phyloP scores from a whole-genome alignment of 2,888 invertebrate genomes.

The Nomada lathburiana region DNA sequence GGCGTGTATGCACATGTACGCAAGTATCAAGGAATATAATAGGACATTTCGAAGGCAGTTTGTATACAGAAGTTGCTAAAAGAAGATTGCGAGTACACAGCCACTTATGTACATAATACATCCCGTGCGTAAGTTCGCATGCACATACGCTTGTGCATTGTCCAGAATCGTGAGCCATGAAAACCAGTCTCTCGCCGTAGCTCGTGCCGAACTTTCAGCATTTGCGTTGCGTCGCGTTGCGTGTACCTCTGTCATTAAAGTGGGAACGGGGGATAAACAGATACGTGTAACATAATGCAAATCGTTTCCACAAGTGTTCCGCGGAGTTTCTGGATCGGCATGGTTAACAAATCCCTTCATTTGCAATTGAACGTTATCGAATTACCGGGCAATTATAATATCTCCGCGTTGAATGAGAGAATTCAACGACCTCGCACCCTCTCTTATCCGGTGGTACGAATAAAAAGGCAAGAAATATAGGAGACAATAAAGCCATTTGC shows the following conservation, averaged over 20 bases:
- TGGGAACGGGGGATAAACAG: slow-evolving; percentile 10
- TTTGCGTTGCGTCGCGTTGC: slow-evolving; percentile 31
- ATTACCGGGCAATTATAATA: too few species aligned
- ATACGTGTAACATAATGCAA: neutral
- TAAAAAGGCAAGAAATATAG: too few species aligned
- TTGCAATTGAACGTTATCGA: neutral
- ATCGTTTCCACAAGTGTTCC: neutral
- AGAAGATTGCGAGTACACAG: slow-evolving; percentile 47
- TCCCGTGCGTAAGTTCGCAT: slow-evolving; percentile 65
- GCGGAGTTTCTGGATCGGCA: neutral
- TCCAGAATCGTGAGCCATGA: slow-evolving; percentile 78
- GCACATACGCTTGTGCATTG: slow-evolving; percentile 68
- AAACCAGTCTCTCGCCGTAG: slow-evolving; percentile 71
- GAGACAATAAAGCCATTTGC: neutral
- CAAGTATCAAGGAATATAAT: neutral
- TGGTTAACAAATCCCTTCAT: too few species aligned
- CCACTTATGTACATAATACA: slow-evolving; percentile 61
- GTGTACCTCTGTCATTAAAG: slow-evolving; percentile 33
- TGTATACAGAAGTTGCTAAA: slow-evolving; percentile 42
- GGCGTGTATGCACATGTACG: too few species aligned
- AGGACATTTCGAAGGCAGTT: slow-evolving; percentile 27
- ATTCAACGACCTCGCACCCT: too few species aligned
- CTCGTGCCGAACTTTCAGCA: slow-evolving; percentile 70
- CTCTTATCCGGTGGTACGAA: too few species aligned
- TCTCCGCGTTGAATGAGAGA: too few species aligned